Evolutionary conservation across 2,797 vertebrate species (phyloP).

Genomic region (Catamblyrhynchus diadema): DNA sequence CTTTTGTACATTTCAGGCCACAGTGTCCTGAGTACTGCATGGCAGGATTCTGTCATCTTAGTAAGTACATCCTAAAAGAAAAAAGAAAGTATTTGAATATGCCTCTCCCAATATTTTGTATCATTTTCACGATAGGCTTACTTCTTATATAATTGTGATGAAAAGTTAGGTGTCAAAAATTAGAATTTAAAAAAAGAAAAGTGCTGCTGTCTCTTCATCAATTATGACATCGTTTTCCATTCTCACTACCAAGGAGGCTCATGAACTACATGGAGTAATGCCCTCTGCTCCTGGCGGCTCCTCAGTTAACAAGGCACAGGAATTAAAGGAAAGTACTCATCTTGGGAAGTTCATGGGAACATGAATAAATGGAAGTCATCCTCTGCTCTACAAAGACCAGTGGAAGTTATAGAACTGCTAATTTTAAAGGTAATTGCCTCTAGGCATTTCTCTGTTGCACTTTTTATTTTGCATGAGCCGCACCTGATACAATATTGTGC

Average conservation of each 20-base stretch:
- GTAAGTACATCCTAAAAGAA: neutral
- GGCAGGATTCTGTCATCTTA: neutral
- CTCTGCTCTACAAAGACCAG: neutral
- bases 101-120: accelerated
- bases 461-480: neutral
- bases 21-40: neutral
- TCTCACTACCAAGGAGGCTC: neutral
- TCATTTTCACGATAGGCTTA: neutral
- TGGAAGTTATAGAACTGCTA: neutral
- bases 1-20: neutral
- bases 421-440: neutral
- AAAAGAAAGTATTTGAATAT: neutral
- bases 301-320: neutral
- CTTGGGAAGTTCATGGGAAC: neutral
- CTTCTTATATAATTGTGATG: neutral
- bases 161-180: neutral
- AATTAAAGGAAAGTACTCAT: neutral
- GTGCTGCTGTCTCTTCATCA: neutral
- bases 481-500: neutral
- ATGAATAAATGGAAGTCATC: neutral
- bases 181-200: neutral
- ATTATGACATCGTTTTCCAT: neutral
- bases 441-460: neutral
- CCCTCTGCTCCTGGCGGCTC: neutral
- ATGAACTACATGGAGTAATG: neutral